Conservation (phyloP, 2,797 vertebrate genomes). For the Enteromius anoplus region DNA sequence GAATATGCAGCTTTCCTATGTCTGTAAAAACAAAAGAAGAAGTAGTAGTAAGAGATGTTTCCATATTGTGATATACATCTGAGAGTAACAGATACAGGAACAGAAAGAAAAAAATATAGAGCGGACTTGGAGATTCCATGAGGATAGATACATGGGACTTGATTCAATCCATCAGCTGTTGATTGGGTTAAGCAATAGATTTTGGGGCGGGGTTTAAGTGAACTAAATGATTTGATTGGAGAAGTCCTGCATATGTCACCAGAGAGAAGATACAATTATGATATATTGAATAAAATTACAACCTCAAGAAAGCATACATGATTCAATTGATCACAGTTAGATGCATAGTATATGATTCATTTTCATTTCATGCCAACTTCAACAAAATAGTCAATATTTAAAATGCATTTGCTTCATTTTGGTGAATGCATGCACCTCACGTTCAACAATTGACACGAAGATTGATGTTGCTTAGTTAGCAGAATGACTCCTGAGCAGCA, state of each 20-base stretch:
- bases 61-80: background rate
- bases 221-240: slow-evolving; percentile 1
- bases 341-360: background rate
- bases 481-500: slow-evolving; percentile 21
- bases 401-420: background rate
- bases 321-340: background rate
- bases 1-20: background rate
- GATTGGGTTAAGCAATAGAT: background rate
- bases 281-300: background rate
- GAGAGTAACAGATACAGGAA: background rate
- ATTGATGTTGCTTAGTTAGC: slow-evolving; percentile 16
- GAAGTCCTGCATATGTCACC: slow-evolving; percentile 1
- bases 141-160: background rate
- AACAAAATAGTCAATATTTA: slow-evolving; percentile 10
- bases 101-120: background rate
- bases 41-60: background rate
- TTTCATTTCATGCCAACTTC: background rate
- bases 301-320: background rate
- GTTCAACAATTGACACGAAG: background rate
- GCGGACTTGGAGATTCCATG: too few relatives aligned
- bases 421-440: slow-evolving; percentile 21
- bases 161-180: background rate
- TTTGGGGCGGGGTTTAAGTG: background rate
- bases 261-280: background rate
- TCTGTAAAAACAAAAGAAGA: background rate